Evolutionary conservation across 2,113 vertebrate genomes (phyloP), one percentile per base, ranked within the genome.

Genomic region (Atrichornis clamosus): DNA sequence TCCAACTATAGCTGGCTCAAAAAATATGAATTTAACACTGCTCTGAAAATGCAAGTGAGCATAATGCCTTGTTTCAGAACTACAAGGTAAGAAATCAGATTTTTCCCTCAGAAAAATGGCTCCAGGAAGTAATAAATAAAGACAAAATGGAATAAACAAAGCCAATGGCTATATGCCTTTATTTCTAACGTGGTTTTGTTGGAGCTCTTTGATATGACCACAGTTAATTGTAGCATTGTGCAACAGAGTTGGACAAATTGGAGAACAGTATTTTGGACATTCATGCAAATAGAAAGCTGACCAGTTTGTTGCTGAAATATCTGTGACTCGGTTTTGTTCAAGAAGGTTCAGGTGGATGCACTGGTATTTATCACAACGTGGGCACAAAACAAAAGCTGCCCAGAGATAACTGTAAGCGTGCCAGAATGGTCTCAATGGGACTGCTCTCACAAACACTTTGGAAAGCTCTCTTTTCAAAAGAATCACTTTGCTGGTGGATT

Each of bases 361-460:
- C 60, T 75, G 86, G 64, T 78, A 30, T 78, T 93, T 49, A 20
- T 63, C 80, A 53, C 90, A 87, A 11, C 42, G 50, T 1, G 22
- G 60, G 60, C 83, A 79, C 80, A 27, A 75, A 75, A 95, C 68
- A 96, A 96, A 96, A 87, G 80, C 83, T 84, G 68, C 69, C 77
- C 77, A 37, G 67, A 41, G 78, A 53, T 58, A 32, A 32, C 72
- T 90, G 94, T 56, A 17, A 94, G 41, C 26, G 0, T 87, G 90
- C 87, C 90, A 96, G 92, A 60, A 89, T 9, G 32, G 69, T 5
- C 86, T 95, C 76, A 87, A 92, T 94, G 93, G 90, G 83, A 84
- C 44, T 93, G 90, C 92, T 95, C 92, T 96, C 92, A 64, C 80
- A 92, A 75, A 88, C 83, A 73, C 59, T 96, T 94, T 94, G 85